Base-by-base conservation (phyloP, 2,113 vertebrate species). In the Cercopithecus mona region DNA sequence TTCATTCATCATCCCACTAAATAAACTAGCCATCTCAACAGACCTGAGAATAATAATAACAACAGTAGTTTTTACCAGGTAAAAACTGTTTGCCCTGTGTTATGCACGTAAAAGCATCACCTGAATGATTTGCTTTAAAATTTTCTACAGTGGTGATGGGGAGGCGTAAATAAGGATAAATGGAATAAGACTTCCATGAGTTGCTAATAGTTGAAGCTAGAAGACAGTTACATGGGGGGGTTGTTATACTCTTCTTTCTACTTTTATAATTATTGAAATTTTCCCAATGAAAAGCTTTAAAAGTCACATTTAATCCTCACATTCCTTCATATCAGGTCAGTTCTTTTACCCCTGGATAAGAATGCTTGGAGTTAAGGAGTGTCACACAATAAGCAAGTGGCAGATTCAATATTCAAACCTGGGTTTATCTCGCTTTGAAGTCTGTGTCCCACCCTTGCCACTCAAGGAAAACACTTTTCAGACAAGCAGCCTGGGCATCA, bases 191-290 rank as follows among this genome's bases (percentile, higher is more conserved):
- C 48, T 93, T 8, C 6, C 25, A 0, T 32, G 38, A 79, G 40
- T 80, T 78, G 20, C 66, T 96, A 2, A 43, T 32, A 27, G 50
- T 66, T 32, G 5, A 78, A 68, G 45, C 40, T 59, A 43, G 78
- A 20, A 50, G 50, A 9, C 13, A 35, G 20, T 2, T 27, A 11
- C 22, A 4, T 14, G 32, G 23, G 0, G 0, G 5, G 5, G 8
- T 91, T 72, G 75, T 85, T 35, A 50, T 1, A 43, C 4, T 50
- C 3, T 27, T 76, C 66, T 81, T 20, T 87, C 45, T 90, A 18
- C 40, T 38, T 93, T 61, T 18, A 9, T 61, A 32, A 73, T 61
- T 73, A 66, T 16, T 83, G 68, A 79, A 52, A 85, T 38, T 84
- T 92, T 81, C 55, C 57, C 61, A 76, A 1, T 70, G 20, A 55